These are phyloP conservation scores for Phrynosoma platyrhinos DNA, from an alignment of 2,113 vertebrate genomes.

Conservation along the genomic window DNA sequence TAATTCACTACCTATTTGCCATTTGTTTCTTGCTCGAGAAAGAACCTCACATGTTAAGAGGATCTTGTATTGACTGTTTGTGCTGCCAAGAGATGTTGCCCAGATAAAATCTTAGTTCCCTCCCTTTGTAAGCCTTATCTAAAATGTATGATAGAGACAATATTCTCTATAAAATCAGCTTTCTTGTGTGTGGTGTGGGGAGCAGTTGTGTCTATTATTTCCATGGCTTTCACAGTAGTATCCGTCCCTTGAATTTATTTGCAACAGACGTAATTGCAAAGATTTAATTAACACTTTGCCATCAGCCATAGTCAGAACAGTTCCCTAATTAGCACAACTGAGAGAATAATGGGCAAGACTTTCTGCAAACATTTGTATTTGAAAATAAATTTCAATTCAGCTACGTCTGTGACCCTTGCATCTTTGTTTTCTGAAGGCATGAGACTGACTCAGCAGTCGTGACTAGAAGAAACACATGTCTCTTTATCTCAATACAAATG, in stretches of 20 bases:
- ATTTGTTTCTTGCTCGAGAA: neutral
- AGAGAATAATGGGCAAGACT: slow-evolving; percentile 29
- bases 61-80: neutral
- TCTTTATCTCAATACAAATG: neutral
- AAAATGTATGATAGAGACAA: neutral
- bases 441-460: neutral
- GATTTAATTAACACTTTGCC: slow-evolving; percentile 30
- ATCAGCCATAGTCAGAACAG: slow-evolving; percentile 29
- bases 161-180: neutral
- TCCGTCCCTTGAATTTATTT: slow-evolving; percentile 18
- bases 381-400: slow-evolving; percentile 34
- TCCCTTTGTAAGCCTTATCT: neutral
- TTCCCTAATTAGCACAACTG: slow-evolving; percentile 39
- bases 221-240: neutral
- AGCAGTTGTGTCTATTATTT: neutral
- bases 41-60: neutral
- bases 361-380: slow-evolving; percentile 36
- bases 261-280: slow-evolving; percentile 15
- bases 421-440: slow-evolving; percentile 10
- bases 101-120: too few species aligned
- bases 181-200: neutral
- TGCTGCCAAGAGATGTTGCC: neutral
- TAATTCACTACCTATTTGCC: neutral
- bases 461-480: neutral
- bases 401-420: slow-evolving; percentile 22